Conservation (phyloP, 2,888 invertebrate species). For the Cheilosia pagana region DNA sequence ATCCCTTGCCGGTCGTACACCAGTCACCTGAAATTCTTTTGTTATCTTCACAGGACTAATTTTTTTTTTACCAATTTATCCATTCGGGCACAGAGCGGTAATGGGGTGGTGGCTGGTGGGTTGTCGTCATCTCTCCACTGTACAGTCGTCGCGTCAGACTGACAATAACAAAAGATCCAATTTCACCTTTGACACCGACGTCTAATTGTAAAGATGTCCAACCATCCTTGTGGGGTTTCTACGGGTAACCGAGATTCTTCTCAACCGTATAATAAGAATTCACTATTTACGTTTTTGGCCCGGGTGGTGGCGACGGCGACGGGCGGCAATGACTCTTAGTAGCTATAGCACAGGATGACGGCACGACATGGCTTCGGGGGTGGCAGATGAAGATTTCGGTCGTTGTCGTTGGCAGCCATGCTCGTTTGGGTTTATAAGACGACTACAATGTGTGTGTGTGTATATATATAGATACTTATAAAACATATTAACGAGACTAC, state of each 20-base stretch:
- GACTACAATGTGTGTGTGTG: conserved; percentile 1
- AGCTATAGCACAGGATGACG: conserved; percentile 11
- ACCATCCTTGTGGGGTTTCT: conserved; percentile 73
- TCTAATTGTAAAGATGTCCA: conserved; percentile 74
- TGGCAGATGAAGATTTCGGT: conserved; percentile 57
- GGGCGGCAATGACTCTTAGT: conserved; percentile 53
- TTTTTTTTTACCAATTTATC: conserved; percentile 59
- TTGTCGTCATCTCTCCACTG: conserved; percentile 14
- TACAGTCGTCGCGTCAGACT: conserved; percentile 13
- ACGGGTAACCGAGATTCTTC: conserved; percentile 75
- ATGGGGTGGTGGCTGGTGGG: conserved; percentile 17
- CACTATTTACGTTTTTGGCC: conserved; percentile 72
- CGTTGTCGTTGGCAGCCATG: conserved; percentile 69
- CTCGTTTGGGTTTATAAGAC: conserved; percentile 65
- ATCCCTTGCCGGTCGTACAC: neutral
- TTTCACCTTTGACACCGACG: conserved; percentile 75
- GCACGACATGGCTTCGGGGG: neutral
- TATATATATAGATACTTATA: conserved; percentile 31
- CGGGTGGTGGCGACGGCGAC: conserved; percentile 34
- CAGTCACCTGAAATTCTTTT: conserved; percentile 64
- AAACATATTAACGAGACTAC: conserved; percentile 64
- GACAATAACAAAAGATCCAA: conserved; percentile 75
- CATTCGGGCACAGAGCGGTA: conserved; percentile 21
- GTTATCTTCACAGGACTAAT: conserved; percentile 30
- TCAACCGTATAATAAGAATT: conserved; percentile 75